Percentiles rank a stretch among this genome's conserved stretches.
Evolutionary conservation across 2,888 invertebrate genomes (phyloP).

Genomic region (Xestoiulus laeticollis): DNA sequence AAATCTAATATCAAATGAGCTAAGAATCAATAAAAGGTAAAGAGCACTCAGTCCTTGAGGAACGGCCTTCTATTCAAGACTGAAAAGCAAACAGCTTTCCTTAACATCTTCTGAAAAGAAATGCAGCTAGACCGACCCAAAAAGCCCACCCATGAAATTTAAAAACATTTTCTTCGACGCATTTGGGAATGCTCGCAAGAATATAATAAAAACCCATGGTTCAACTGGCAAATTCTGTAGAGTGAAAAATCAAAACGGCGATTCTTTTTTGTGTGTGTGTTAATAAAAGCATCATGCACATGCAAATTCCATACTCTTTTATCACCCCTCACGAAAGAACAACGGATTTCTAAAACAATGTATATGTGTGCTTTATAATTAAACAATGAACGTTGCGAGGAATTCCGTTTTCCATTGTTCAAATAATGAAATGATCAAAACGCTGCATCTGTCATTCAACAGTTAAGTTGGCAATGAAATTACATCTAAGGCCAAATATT

Average conservation of each 20-base stretch:
- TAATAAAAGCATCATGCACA: background rate
- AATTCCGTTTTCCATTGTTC: background rate
- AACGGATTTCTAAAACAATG: constrained; percentile 9
- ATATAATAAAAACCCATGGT: background rate
- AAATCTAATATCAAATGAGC: constrained; percentile 37
- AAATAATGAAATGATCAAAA: background rate
- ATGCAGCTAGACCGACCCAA: background rate
- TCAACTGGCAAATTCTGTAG: background rate
- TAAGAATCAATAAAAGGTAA: constrained; percentile 37
- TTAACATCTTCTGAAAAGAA: constrained; percentile 33
- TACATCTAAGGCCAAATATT: background rate
- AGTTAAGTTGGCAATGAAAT: background rate
- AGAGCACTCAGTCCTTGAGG: constrained; percentile 33
- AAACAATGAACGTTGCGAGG: background rate
- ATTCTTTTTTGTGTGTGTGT: background rate
- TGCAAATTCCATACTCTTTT: background rate
- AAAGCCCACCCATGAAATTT: constrained; percentile 22
- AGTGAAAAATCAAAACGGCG: background rate
- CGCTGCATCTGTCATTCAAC: background rate
- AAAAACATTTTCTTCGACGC: background rate
- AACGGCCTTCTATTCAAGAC: constrained; percentile 32
- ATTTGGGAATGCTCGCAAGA: background rate
- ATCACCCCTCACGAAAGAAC: constrained; percentile 8
- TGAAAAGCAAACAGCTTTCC: constrained; percentile 25
- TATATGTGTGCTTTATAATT: background rate